Evolutionary conservation across 2,888 invertebrate species (phyloP), one percentile per base, ranked within the genome.

Genomic region (Encarsia formosa): DNA sequence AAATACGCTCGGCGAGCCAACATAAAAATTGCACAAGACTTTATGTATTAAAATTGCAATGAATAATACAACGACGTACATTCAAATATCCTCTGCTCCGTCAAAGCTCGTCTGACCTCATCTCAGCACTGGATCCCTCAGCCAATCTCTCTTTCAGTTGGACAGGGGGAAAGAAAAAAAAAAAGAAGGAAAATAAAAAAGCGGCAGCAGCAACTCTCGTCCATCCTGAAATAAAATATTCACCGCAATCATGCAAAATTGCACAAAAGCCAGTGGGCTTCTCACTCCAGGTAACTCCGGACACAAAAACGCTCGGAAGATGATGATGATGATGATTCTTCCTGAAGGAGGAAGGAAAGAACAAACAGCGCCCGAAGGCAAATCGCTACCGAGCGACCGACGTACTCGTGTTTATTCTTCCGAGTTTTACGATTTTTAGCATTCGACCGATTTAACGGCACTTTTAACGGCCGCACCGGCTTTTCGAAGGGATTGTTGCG

Each of bases 361-460:
- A 13, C 32, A 35, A 23, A 22, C 31, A 9, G 35, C 13, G 29
- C 49, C 6, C 26, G 11, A 6, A 11, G 6, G 26, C 26, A 26
- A 6, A 26, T 26, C 26, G 26, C 26, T 26, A 6, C 26, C 26
- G 26, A 8, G 26, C 26, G 26, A 6, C 26, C 6, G 6, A 26
- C 26, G 26, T 11, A 11, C 26, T 11, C 11, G 26, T 26, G 26
- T 26, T 8, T 26, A 6, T 11, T 11, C 26, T 6, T 11, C 20
- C 8, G 19, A 60, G 58, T 65, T 70, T 70, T 67, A 69, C 64
- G 69, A 70, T 68, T 69, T 66, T 65, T 65, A 63, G 64, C 66
- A 59, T 63, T 65, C 60, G 61, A 9, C 62, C 66, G 70, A 71
- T 71, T 73, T 73, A 71, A 72, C 67, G 71, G 66, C 68, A 60